Evolutionary conservation across 2,888 invertebrate genomes (phyloP).

Genomic region (Seira musarum): DNA sequence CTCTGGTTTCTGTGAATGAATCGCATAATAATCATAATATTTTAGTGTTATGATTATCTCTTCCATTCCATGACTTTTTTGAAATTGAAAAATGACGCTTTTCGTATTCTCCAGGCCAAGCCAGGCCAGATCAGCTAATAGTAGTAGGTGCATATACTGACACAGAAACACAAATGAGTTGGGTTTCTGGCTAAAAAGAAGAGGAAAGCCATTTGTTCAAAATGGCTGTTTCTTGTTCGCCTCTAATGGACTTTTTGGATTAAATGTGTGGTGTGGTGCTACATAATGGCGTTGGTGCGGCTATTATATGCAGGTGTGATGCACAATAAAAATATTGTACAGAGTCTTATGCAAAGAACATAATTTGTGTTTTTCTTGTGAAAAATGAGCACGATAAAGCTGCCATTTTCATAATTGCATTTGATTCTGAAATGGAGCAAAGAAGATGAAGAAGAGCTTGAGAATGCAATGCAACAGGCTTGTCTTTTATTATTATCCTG

Average conservation of each 20-base stretch:
- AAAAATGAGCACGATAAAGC: constrained; percentile 57
- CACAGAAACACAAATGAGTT: too few relatives aligned
- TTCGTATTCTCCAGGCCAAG: constrained; percentile 22
- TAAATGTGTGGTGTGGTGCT: background rate
- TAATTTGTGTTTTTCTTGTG: background rate
- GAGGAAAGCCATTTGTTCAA: constrained; percentile 17
- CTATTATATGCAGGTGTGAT: constrained; percentile 16
- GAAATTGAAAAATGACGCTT: constrained; percentile 54
- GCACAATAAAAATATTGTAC: too few relatives aligned
- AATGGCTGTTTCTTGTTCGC: constrained; percentile 35
- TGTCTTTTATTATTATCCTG: too few relatives aligned
- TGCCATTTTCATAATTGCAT: constrained; percentile 68
- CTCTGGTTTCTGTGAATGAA: too few relatives aligned
- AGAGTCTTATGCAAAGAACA: constrained; percentile 1
- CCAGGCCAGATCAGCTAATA: too few relatives aligned
- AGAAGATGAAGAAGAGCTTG: background rate
- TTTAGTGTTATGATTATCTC: constrained; percentile 36
- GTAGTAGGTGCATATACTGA: too few relatives aligned
- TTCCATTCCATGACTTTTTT: too few relatives aligned
- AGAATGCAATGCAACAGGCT: constrained; percentile 31
- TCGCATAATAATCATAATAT: constrained; percentile 43
- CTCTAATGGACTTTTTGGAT: constrained; percentile 13
- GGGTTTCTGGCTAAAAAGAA: too few relatives aligned
- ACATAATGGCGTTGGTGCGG: constrained; percentile 12
- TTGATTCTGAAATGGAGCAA: constrained; percentile 62